Evolutionary conservation across 2,888 invertebrate species (phyloP), one percentile per base, ranked within the genome.

Genomic region (Conchocele bisecta): DNA sequence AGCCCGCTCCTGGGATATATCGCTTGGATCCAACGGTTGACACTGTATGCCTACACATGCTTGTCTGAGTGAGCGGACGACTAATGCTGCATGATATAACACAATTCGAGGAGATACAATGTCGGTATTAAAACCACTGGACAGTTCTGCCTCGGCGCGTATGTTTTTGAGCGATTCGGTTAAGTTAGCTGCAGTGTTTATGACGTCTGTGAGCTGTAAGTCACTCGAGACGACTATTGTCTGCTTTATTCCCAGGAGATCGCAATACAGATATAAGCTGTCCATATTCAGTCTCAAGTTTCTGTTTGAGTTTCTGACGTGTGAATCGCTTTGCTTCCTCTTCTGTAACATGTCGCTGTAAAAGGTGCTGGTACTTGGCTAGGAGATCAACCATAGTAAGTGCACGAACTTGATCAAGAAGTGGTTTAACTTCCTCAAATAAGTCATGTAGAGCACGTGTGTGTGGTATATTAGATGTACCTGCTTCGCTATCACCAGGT

Each of bases 1-100:
- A n/a, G 39, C 37, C 1, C 39, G 31, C 39, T 48, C 57, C 41
- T 39, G 15, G 17, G 24, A 26, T 37, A 65, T 65, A 48, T 64
- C 64, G 15, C 17, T 3, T 24, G 65, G 57, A 31, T 65, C 20
- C 9, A 65, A 51, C 39, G 65, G 65, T 29, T 65, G 56, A 15
- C 48, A 39, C 11, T 46, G 29, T 48, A 57, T 50, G 6, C 57
- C 57, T 29, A 9, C 29, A 48, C 31, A 46, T 3, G 46, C 39
- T 41, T 37, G 37, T 33, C 42, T 48, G 6, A 15, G 15, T 24
- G 42, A 54, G 13, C 22, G 22, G 2, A 54, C 9, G 24, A 39
- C 28, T n/a, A 54, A 24, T 54, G 54, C 54, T 37, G 54, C 54
- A 54, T 39, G 26, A 22, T 24, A 54, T 22, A 54, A 39, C 13